phyloP scores from a whole-genome alignment of 2,113 vertebrate genomes.

The Tachuris rubrigastra region DNA sequence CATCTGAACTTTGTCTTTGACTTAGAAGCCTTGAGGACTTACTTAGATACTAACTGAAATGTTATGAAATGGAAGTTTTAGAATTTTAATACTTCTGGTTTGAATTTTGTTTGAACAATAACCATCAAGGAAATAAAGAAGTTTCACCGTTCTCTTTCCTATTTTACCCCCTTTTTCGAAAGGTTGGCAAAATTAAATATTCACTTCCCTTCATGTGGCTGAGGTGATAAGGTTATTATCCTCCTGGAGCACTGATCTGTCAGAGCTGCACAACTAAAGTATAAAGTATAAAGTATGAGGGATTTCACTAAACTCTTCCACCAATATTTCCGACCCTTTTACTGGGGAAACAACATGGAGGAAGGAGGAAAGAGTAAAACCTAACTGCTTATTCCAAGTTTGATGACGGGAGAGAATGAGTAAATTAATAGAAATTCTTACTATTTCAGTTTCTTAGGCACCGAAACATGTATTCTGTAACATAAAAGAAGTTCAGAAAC shows the following conservation, averaged over 20 bases:
- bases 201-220: neutral
- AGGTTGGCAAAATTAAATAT: neutral
- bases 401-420: neutral
- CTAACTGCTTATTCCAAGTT: neutral
- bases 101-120: neutral
- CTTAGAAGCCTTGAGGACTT: slow-evolving; percentile 17
- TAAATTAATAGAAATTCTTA: neutral
- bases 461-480: neutral
- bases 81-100: neutral
- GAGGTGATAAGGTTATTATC: neutral
- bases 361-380: neutral
- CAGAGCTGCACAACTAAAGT: neutral
- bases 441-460: neutral
- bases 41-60: neutral
- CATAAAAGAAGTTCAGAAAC: neutral
- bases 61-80: neutral
- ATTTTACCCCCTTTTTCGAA: neutral
- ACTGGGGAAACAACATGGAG: neutral
- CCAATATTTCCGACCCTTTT: neutral
- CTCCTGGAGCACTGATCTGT: neutral
- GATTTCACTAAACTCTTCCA: neutral
- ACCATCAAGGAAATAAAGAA: neutral
- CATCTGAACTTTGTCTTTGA: slow-evolving; percentile 15
- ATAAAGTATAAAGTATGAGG: too few species aligned
- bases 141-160: neutral